phyloP scores from a whole-genome alignment of 2,113 vertebrate genomes.

The Mohoua ochrocephala region DNA sequence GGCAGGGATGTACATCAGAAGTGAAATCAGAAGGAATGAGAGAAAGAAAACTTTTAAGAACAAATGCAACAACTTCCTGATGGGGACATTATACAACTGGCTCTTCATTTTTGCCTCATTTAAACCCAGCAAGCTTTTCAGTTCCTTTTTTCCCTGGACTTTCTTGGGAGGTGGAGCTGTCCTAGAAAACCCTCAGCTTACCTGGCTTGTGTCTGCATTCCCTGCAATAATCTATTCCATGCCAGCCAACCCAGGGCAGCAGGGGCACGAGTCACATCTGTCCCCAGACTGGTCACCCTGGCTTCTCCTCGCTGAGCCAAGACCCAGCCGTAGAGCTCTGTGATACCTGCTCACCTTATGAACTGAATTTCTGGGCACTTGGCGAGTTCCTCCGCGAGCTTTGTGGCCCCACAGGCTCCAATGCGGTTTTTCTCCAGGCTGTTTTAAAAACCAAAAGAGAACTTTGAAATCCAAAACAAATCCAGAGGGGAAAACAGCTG shows the following conservation, averaged over 20 bases:
- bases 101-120: not conserved
- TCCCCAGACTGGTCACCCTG: not conserved
- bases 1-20: not conserved
- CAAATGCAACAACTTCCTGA: not conserved
- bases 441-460: not conserved
- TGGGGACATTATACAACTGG: not conserved
- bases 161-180: not conserved
- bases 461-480: not conserved
- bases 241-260: not conserved
- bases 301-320: not conserved
- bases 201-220: not conserved
- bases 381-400: conserved; percentile 67
- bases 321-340: not conserved
- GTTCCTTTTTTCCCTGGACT: not conserved
- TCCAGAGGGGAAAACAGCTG: not conserved
- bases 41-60: not conserved
- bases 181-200: not conserved
- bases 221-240: not conserved
- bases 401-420: conserved; percentile 68
- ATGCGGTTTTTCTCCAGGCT: conserved; percentile 87
- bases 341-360: conserved; percentile 75
- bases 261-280: not conserved
- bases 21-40: not conserved
- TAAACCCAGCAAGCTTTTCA: not conserved
- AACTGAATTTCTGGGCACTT: conserved; percentile 69